These are phyloP conservation scores for Pseudopleuronectes americanus DNA, from an alignment of 2,797 vertebrate genomes.

Conservation along the genomic window DNA sequence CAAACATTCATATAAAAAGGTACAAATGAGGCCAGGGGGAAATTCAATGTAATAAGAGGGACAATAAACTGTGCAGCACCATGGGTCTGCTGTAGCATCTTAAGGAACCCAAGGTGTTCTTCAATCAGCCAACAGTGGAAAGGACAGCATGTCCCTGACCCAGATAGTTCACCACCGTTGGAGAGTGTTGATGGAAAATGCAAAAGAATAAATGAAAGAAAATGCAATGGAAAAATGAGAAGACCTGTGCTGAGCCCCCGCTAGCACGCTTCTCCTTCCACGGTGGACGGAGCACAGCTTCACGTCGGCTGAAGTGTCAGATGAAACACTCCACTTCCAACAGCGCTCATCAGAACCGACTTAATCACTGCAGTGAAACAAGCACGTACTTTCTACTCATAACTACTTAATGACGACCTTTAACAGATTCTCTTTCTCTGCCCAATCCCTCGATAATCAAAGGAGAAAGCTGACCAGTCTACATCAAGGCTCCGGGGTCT, in stretches of 20 bases:
- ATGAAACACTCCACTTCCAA: neutral
- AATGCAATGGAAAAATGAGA: conserved; percentile 5
- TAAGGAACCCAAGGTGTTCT: conserved; percentile 52
- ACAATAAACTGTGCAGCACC: conserved; percentile 57
- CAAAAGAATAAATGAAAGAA: conserved; percentile 17
- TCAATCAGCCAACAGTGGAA: conserved; percentile 34
- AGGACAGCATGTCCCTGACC: conserved; percentile 73
- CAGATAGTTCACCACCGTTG: conserved; percentile 58
- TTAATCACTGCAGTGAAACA: neutral
- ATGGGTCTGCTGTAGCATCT: conserved; percentile 33
- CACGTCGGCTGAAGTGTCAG: too few relatives aligned
- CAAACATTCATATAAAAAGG: conserved; percentile 7
- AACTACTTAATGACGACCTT: conserved; percentile 38
- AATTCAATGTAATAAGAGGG: conserved; percentile 53
- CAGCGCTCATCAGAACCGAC: neutral
- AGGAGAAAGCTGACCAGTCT: conserved; percentile 14
- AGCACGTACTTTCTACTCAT: conserved; percentile 27
- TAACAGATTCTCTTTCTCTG: conserved; percentile 16
- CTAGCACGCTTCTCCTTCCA: neutral
- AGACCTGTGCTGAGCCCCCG: conserved; percentile 1
- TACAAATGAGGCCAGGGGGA: conserved; percentile 38
- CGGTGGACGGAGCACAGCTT: too few relatives aligned
- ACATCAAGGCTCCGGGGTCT: neutral
- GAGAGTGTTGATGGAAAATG: conserved; percentile 21
- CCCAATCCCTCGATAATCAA: neutral